These are phyloP conservation scores for Mastomys natalensis DNA, from an alignment of 2,113 vertebrate genomes.

Conservation along the genomic window DNA sequence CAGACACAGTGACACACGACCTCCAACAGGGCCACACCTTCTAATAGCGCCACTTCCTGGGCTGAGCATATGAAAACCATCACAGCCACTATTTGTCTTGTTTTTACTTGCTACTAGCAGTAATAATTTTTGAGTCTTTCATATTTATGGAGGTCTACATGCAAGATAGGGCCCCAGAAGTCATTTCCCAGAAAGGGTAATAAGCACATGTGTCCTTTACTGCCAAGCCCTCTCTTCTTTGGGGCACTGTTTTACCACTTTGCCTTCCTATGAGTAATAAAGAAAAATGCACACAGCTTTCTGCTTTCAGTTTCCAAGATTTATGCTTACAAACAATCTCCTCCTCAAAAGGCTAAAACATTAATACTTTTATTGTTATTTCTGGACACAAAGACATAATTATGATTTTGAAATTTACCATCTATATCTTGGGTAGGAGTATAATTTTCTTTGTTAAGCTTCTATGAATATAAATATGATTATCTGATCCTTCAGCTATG, in stretches of 20 bases:
- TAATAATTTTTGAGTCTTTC: slow-evolving; percentile 23
- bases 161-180: neutral
- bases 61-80: too few species aligned
- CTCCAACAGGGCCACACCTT: too few species aligned
- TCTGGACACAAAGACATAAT: slow-evolving; percentile 9
- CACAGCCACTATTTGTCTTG: neutral
- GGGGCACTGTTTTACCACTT: neutral
- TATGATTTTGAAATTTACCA: slow-evolving; percentile 43
- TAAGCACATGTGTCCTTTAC: neutral
- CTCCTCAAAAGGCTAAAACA: slow-evolving; percentile 37
- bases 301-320: slow-evolving; percentile 19
- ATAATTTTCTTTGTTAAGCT: slow-evolving; percentile 10
- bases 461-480: neutral
- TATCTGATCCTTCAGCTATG: neutral
- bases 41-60: too few species aligned
- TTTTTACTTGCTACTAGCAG: slow-evolving; percentile 47
- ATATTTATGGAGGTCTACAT: neutral
- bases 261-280: neutral
- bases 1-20: too few species aligned
- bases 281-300: neutral
- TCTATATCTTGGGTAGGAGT: neutral
- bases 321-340: neutral
- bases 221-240: neutral
- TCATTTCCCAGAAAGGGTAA: slow-evolving; percentile 19
- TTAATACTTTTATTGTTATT: slow-evolving; percentile 18